These are phyloP conservation scores for Sesamia inferens DNA, from an alignment of 2,888 invertebrate species.

Conservation along the genomic window DNA sequence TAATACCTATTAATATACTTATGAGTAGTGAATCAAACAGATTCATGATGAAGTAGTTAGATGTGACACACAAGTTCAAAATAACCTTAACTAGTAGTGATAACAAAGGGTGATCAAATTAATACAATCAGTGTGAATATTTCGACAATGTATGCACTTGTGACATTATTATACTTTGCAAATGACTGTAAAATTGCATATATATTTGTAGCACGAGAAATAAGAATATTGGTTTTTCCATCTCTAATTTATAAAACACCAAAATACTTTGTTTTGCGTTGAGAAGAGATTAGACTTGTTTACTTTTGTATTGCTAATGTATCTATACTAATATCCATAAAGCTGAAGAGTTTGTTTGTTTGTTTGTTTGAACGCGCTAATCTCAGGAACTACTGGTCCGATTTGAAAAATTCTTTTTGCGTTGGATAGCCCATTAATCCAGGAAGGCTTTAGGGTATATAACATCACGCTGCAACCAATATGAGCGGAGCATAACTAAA, in stretches of 20 bases:
- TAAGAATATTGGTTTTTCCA: not conserved
- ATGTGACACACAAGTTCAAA: conserved; percentile 65
- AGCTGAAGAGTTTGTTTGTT: too few relatives aligned
- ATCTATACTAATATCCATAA: too few relatives aligned
- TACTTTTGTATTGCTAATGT: conserved; percentile 2
- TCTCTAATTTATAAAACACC: not conserved
- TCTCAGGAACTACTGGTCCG: too few relatives aligned
- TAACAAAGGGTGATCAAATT: conserved; percentile 18
- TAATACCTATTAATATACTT: conserved; percentile 15
- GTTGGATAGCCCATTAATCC: too few relatives aligned
- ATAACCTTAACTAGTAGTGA: conserved; percentile 37
- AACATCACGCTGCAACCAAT: too few relatives aligned
- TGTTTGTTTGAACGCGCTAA: too few relatives aligned
- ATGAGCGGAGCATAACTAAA: too few relatives aligned
- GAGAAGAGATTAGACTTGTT: conserved; percentile 26
- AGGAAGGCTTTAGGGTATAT: too few relatives aligned
- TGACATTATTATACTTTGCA: not conserved
- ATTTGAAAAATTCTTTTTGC: too few relatives aligned
- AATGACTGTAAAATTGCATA: conserved; percentile 15
- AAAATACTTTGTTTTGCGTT: not conserved
- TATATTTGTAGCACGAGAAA: conserved; percentile 4
- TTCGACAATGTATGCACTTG: conserved; percentile 1
- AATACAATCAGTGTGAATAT: conserved; percentile 36
- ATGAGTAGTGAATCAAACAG: conserved; percentile 7
- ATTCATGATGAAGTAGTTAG: conserved; percentile 56